phyloP scores from a whole-genome alignment of 2,797 vertebrate species.

The Gallinago solitaria region DNA sequence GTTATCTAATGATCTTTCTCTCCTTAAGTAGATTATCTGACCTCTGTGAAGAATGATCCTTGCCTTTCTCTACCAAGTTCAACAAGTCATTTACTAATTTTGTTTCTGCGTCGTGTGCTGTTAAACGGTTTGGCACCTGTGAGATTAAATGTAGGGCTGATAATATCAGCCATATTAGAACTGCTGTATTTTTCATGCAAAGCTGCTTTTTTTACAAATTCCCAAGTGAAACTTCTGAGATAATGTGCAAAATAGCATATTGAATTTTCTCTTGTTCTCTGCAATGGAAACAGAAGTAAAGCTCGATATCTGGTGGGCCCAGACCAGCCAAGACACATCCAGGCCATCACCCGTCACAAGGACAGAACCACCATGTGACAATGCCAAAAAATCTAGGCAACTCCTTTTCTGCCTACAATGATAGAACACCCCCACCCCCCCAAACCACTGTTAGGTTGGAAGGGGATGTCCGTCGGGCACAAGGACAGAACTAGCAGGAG shows the following conservation, averaged over 20 bases:
- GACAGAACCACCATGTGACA: not conserved
- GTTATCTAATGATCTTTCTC: not conserved
- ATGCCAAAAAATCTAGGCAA: not conserved
- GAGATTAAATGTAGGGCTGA: not conserved
- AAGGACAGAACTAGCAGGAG: not conserved
- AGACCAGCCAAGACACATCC: not conserved
- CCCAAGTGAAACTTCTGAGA: not conserved
- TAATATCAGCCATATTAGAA: not conserved
- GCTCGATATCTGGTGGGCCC: not conserved
- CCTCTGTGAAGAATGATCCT: not conserved
- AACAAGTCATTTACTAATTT: constrained; percentile 19
- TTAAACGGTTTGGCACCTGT: not conserved
- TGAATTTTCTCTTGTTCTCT: not conserved
- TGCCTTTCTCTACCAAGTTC: not conserved
- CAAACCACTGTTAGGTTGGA: not conserved
- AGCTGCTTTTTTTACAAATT: not conserved
- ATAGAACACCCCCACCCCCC: no score
- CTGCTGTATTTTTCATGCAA: not conserved
- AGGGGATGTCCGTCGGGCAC: accelerated
- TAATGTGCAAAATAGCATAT: not conserved
- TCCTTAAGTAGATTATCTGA: not conserved
- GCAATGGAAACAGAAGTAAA: not conserved
- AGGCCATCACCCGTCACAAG: not conserved
- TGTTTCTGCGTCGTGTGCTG: not conserved
- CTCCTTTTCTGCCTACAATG: not conserved